Conservation (phyloP, 2,888 invertebrate genomes). For the Theodoxus fluviatilis region DNA sequence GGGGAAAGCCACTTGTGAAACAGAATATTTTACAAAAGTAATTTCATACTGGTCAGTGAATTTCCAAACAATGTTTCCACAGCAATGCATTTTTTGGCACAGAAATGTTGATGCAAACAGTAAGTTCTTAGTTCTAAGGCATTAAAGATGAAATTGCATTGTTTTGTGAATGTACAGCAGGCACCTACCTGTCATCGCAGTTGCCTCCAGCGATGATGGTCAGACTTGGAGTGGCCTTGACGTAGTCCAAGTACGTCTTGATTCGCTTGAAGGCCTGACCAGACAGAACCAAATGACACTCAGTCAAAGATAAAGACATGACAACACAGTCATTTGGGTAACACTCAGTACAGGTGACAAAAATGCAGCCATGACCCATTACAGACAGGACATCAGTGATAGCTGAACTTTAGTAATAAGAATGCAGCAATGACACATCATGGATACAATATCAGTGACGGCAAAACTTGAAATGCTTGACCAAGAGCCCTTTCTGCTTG, state of each 20-base stretch:
- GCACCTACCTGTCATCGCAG: constrained; percentile 76
- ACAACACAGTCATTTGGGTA: not conserved
- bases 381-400: not conserved
- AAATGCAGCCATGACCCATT: no score
- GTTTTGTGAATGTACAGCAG: no score
- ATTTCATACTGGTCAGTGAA: no score
- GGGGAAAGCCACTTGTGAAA: no score
- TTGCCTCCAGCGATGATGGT: constrained; percentile 88
- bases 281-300: not conserved
- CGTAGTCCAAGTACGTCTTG: constrained; percentile 86
- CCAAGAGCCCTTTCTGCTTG: no score
- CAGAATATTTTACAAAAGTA: no score
- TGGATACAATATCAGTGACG: not conserved
- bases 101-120: no score
- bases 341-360: not conserved
- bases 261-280: constrained; percentile 81
- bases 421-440: not conserved
- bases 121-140: no score
- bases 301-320: not conserved
- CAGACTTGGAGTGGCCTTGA: constrained; percentile 76
- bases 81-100: no score
- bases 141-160: no score
- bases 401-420: not conserved
- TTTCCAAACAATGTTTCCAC: no score
- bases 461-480: no score